Conservation (phyloP, 2,888 invertebrate species). For the Beris morrisii region DNA sequence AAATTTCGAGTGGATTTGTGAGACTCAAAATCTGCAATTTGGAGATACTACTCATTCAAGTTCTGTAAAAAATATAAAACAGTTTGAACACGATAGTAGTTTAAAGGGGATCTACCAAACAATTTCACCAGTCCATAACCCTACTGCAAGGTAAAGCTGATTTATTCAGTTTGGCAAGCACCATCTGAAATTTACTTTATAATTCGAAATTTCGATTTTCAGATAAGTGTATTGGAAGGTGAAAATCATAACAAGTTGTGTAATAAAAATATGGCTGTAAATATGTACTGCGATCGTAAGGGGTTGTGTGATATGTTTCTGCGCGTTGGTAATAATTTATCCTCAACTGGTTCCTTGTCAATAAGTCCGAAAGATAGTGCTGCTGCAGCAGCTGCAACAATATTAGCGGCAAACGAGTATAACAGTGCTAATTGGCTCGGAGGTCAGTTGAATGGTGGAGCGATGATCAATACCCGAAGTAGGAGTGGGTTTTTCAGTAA, state of each 20-base stretch:
- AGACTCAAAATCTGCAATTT: too few species aligned
- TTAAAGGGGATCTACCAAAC: too few species aligned
- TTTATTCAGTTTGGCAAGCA: background rate
- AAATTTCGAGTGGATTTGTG: too few species aligned
- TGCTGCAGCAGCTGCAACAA: conserved; percentile 4
- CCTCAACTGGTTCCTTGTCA: background rate
- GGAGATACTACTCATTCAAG: too few species aligned
- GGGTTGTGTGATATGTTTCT: conserved; percentile 22
- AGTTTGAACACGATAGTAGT: too few species aligned
- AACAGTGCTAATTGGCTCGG: conserved; percentile 9
- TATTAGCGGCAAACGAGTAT: conserved; percentile 6
- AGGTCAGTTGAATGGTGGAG: background rate
- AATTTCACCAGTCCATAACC: too few species aligned
- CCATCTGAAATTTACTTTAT: background rate
- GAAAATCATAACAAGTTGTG: background rate
- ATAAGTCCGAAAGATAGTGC: background rate
- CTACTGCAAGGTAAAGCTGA: background rate
- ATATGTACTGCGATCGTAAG: conserved; percentile 20
- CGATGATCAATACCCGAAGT: background rate
- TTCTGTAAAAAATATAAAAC: too few species aligned
- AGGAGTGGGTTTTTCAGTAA: conserved; percentile 18
- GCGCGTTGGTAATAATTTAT: conserved; percentile 5
- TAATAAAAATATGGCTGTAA: conserved; percentile 1
- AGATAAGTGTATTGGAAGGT: background rate
- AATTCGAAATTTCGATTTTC: background rate